Evolutionary conservation across 2,113 vertebrate species (phyloP).

Genomic region (Menura novaehollandiae): DNA sequence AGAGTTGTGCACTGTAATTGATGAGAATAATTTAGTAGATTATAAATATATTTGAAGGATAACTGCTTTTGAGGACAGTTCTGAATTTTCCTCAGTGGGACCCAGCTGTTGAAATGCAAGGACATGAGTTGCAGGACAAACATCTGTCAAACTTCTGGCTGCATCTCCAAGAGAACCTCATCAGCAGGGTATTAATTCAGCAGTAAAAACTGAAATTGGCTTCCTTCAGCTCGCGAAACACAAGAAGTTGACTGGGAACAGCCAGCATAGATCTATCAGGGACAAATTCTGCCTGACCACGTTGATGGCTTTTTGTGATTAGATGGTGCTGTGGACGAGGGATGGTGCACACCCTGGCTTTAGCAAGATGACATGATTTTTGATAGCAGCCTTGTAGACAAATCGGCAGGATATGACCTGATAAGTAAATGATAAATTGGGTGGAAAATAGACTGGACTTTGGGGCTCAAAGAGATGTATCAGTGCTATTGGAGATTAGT

Average conservation of each 20-base stretch:
- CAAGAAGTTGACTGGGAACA: neutral
- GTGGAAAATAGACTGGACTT: neutral
- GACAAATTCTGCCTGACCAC: neutral
- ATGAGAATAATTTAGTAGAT: neutral
- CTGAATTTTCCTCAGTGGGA: neutral
- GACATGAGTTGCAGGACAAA: neutral
- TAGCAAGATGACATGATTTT: neutral
- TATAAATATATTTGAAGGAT: neutral
- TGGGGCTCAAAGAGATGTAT: neutral
- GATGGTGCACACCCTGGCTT: neutral
- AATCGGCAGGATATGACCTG: neutral
- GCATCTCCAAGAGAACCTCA: neutral
- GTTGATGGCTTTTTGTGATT: neutral
- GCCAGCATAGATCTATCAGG: neutral
- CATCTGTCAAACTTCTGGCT: neutral
- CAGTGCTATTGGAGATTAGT: neutral
- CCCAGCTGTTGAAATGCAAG: neutral
- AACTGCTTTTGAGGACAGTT: neutral
- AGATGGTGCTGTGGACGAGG: neutral
- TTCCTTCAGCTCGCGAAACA: neutral
- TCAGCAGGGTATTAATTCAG: neutral
- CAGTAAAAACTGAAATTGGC: neutral
- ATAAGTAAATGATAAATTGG: neutral
- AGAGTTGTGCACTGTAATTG: neutral
- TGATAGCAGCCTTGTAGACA: accelerated